Evolutionary conservation across 2,797 vertebrate species (phyloP), one percentile per base, ranked within the genome.

Genomic region (Martes flavigula): DNA sequence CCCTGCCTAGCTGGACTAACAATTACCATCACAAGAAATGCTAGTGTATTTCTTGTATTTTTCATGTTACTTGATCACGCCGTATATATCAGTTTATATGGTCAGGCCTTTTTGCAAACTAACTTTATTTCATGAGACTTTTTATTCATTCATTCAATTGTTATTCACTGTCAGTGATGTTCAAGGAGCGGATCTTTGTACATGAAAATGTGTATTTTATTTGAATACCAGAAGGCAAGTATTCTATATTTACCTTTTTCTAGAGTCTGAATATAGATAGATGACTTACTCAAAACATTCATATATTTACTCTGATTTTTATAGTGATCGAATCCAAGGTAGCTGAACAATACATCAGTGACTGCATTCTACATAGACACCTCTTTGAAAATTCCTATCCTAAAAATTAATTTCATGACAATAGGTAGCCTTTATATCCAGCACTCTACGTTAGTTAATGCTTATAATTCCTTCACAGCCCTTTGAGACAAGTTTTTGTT

Each of bases 261-360:
- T 77, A 54, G 58, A 70, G 68, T 85, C 21, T 73, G 25, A 84
- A 43, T 72, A 91, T 58, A 46, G 70, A 84, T 13, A 79, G 35
- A 75, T 58, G 18, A 30, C 84, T 92, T 73, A 48, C 35, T 96
- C 48, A 90, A 90, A 92, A 62, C 15, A 75, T 46, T 82, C 54
- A n/a, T 86, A 3, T 87, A 91, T 70, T 96, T 95, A 79, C 35
- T 82, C 23, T 95, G 62, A 88, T 84, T 90, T 81, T 81, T 93
- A 85, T 83, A 79, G 43, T 73, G 38, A 70, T 78, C 11, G 18
- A 85, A 51, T 93, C 38, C 32, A 82, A 96, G 77, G 78, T 73
- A 25, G 35, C 85, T 84, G 82, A 51, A 25, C 23, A 83, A 8
- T 43, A 78, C 20, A 87, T 46, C 35, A 89, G n/a, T 62, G 62